Base-by-base conservation (phyloP, 2,113 vertebrate genomes). In the Glaucidium brasilianum region DNA sequence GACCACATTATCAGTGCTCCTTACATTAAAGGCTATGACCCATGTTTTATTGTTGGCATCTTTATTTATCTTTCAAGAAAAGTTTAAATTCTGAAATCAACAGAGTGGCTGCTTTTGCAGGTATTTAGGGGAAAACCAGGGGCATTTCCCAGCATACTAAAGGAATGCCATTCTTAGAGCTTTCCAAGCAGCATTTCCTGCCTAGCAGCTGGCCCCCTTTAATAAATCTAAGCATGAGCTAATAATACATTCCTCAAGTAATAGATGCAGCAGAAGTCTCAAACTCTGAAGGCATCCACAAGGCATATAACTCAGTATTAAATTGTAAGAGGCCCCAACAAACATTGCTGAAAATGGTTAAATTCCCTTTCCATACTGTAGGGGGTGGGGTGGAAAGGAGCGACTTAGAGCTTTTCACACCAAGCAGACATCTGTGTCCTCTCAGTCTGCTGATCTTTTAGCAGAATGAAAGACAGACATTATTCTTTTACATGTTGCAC, bases 371-470 rank as follows among this genome's bases (percentile, higher is more conserved):
- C 86, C 56, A 74, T 84, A 20, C 39, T 76, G n/a, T 22, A n/a
- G n/a, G n/a, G n/a, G n/a, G n/a, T n/a, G n/a, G n/a, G n/a, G n/a
- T n/a, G n/a, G n/a, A n/a, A n/a, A n/a, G 12, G 8, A 39, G 26
- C 17, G 34, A 81, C 82, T 86, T 83, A 50, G 10, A 43, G 60
- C 64, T 92, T 50, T 41, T 93, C 15, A 15, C 35, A 89, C 59
- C 56, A 94, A 68, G 81, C 25, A 90, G 85, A 77, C 86, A 93
- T 95, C 82, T 94, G 74, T 20, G 37, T 86, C 85, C 91, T 50
- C 91, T 89, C 82, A 91, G 39, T 39, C 66, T 72, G 71, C 90
- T 69, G 18, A 23, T 83, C 78, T 86, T 83, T 67, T 10, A 93
- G 59, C 68, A 62, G 66, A 92, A 79, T 73, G 72, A 93, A 94